Evolutionary conservation across 2,113 vertebrate species (phyloP).

Genomic region (Poicephalus meyeri): DNA sequence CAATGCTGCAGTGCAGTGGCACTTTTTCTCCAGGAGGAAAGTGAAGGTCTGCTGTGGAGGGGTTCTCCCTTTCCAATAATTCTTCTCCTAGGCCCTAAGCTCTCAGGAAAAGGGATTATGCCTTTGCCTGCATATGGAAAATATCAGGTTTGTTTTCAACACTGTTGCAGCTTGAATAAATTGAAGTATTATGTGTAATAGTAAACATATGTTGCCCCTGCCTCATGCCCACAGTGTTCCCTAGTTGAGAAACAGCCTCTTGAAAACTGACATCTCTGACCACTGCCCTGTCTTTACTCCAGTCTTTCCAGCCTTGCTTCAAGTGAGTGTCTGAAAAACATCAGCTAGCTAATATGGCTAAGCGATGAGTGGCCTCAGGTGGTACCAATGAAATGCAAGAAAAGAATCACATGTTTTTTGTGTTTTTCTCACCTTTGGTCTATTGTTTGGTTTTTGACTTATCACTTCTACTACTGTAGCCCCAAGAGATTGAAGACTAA

Average conservation of each 20-base stretch:
- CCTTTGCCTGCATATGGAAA: slow-evolving; percentile 21
- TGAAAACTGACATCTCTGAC: neutral
- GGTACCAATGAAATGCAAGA: neutral
- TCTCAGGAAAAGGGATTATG: neutral
- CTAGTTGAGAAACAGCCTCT: neutral
- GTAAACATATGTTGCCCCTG: slow-evolving; percentile 1
- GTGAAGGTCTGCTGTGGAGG: fast-evolving
- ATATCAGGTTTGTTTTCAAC: slow-evolving; percentile 54
- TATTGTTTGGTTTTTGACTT: neutral
- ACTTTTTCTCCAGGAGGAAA: neutral
- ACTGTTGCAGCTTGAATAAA: slow-evolving; percentile 31
- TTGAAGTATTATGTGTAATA: slow-evolving; percentile 21
- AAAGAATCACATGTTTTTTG: neutral
- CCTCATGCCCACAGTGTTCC: neutral
- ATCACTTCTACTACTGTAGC: neutral
- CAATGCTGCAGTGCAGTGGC: neutral
- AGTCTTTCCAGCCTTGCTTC: neutral
- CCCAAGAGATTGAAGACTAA: neutral
- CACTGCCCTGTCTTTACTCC: neutral
- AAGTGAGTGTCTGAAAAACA: neutral
- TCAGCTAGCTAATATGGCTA: neutral
- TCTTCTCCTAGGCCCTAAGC: neutral
- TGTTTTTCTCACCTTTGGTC: neutral
- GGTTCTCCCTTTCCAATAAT: neutral
- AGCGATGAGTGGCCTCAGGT: neutral